phyloP scores from a whole-genome alignment of 2,888 invertebrate genomes.

The Sphecodes monilicornis region DNA sequence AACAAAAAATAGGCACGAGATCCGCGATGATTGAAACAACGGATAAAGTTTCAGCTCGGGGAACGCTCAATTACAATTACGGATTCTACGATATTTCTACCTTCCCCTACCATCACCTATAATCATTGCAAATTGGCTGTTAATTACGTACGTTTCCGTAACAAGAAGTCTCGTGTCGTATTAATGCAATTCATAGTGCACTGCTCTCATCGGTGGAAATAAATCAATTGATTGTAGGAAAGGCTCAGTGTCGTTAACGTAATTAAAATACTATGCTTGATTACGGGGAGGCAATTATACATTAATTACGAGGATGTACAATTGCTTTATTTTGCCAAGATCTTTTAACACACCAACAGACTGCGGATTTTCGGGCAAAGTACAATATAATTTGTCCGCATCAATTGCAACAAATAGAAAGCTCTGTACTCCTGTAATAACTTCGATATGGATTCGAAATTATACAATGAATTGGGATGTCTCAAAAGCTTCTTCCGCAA shows the following conservation, averaged over 20 bases:
- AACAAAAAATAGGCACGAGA: constrained; percentile 24
- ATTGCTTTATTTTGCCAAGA: not conserved
- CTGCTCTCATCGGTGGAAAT: not conserved
- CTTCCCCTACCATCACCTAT: not conserved
- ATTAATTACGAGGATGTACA: not conserved
- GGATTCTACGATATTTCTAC: constrained; percentile 26
- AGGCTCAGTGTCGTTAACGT: not conserved
- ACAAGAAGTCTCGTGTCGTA: not conserved
- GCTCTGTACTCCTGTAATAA: too few species aligned
- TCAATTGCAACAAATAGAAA: too few species aligned
- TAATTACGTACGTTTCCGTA: constrained; percentile 45
- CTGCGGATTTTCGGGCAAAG: too few species aligned
- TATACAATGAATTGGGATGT: too few species aligned
- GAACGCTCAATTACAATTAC: constrained; percentile 30
- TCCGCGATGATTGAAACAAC: constrained; percentile 57
- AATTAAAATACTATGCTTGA: not conserved
- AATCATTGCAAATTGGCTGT: constrained; percentile 54
- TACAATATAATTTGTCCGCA: too few species aligned
- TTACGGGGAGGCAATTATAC: not conserved
- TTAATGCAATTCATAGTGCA: not conserved
- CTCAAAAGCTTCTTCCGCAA: too few species aligned
- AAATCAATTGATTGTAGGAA: constrained; percentile 11
- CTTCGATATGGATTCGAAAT: too few species aligned
- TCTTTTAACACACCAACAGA: not conserved
- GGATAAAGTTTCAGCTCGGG: constrained; percentile 33